Conservation (phyloP, 1,140 invertebrate genomes). For the Diabrotica undecimpunctata region DNA sequence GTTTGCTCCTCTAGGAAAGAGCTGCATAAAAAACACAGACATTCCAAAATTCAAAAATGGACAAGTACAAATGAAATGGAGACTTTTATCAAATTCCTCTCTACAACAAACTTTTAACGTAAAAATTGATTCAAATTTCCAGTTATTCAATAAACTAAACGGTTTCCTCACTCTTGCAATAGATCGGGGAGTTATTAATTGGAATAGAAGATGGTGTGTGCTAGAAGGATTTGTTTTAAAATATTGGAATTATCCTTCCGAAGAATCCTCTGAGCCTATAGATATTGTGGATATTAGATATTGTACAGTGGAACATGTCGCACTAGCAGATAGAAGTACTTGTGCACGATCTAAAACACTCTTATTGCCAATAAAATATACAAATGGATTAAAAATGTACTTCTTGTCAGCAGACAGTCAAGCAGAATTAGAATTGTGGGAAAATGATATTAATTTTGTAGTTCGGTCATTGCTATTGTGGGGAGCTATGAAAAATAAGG, state of each 20-base stretch:
- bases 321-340: conserved; percentile 36
- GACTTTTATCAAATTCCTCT: conserved; percentile 34
- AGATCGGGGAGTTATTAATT: conserved; percentile 34
- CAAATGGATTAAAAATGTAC: conserved; percentile 28
- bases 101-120: conserved; percentile 42
- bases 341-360: conserved; percentile 48
- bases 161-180: conserved; percentile 48
- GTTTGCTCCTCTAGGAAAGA: conserved; percentile 30
- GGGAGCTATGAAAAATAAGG: conserved; percentile 30
- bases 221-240: conserved; percentile 40
- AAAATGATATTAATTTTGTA: conserved; percentile 45
- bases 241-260: conserved; percentile 50
- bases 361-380: conserved; percentile 35
- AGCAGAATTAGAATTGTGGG: conserved; percentile 46
- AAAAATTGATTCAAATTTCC: conserved; percentile 34
- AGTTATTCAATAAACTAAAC: conserved; percentile 34
- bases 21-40: conserved; percentile 27
- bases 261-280: conserved; percentile 40
- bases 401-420: conserved; percentile 44
- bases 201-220: conserved; percentile 49
- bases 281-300: conserved; percentile 43
- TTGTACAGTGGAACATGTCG: conserved; percentile 37
- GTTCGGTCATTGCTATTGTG: conserved; percentile 41
- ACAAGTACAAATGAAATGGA: conserved; percentile 25
- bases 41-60: conserved; percentile 22